A percentile compares a stretch with the other conserved stretches of the same genome.
phyloP scores from a whole-genome alignment of 2,888 invertebrate genomes.

The Platycheirus albimanus region DNA sequence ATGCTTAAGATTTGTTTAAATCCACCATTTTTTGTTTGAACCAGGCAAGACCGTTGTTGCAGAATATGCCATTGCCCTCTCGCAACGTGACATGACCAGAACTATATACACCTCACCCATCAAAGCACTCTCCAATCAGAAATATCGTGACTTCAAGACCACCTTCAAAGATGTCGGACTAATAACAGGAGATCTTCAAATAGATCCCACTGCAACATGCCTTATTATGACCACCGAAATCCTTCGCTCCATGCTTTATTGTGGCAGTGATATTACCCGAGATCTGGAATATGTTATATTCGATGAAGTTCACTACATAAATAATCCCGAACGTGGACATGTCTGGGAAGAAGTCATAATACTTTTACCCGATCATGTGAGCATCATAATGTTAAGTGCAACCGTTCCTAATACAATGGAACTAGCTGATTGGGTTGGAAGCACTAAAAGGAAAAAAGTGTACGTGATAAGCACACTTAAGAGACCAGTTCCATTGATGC shows the following conservation, averaged over 20 bases:
- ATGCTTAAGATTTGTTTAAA: no score
- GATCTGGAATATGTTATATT: constrained; percentile 99
- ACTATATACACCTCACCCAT: constrained; percentile 99
- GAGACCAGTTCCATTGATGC: constrained; percentile 97
- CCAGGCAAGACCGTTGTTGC: constrained; percentile 96
- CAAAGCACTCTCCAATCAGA: constrained; percentile 99
- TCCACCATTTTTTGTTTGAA: no score
- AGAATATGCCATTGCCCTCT: constrained; percentile 99
- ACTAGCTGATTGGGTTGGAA: constrained; percentile 97
- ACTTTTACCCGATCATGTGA: constrained; percentile 95
- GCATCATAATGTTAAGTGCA: constrained; percentile 98
- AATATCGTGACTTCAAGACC: constrained; percentile 97
- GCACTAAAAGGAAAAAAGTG: constrained; percentile 92
- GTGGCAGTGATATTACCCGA: constrained; percentile 95
- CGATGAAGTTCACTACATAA: constrained; percentile 99
- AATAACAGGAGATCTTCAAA: constrained; percentile 97
- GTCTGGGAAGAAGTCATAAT: constrained; percentile 99
- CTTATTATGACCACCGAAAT: constrained; percentile 99
- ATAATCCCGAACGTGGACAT: constrained; percentile 98
- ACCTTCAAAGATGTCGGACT: constrained; percentile 96
- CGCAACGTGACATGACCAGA: constrained; percentile 94
- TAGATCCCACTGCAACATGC: constrained; percentile 96
- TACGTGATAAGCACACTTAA: constrained; percentile 97
- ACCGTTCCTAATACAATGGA: constrained; percentile 98
- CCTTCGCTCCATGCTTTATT: constrained; percentile 97